Base-by-base conservation (phyloP, 2,888 invertebrate species). In the Drosophila setosimentum region DNA sequence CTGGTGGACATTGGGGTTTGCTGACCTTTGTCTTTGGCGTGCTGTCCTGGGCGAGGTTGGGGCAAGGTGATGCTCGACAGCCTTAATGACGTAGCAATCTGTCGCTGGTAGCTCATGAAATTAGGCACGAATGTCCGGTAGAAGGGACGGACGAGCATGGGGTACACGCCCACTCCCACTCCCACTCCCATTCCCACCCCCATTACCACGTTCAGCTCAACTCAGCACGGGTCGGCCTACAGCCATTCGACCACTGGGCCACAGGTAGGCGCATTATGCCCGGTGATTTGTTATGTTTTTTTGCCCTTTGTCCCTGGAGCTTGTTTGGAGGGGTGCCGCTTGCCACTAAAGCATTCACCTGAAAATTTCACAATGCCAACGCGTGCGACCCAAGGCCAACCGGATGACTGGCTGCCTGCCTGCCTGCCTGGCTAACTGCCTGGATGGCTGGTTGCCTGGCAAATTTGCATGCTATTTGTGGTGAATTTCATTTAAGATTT, bases 381-480 rank as follows among this genome's bases (percentile, higher is more conserved):
- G 76, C 67, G 68, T 68, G 74, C 74, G 74, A 65, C 66, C 78
- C 83, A 55, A 49, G 68, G 68, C 68, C 82, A 69, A 49, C 69
- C 70, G 70, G 54, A 69, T 79, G 67, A 27, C 64, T 50, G 61
- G 33, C 66, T 78, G 64, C 21, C 64, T 37, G 58, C 8, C 61
- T 40, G 51, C 13, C 29, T 29, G 40, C 8, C 57, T 57, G n/a
- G 10, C 62, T 32, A 29, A 10, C 27, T 55, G 67, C 48, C 64
- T 70, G 77, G 42, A 61, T 57, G 54, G 21, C 57, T 37, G 51
- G 30, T n/a, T 64, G 73, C 45, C 57, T 68, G 78, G 55, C 60
- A 80, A 87, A 85, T 85, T 89, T 82, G 80, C 82, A 77, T 76
- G 74, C 84, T 83, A 87, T 87, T 88, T 87, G 79, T 79, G 76